Conservation (phyloP, 2,113 vertebrate species). For the Microtus ochrogaster region DNA sequence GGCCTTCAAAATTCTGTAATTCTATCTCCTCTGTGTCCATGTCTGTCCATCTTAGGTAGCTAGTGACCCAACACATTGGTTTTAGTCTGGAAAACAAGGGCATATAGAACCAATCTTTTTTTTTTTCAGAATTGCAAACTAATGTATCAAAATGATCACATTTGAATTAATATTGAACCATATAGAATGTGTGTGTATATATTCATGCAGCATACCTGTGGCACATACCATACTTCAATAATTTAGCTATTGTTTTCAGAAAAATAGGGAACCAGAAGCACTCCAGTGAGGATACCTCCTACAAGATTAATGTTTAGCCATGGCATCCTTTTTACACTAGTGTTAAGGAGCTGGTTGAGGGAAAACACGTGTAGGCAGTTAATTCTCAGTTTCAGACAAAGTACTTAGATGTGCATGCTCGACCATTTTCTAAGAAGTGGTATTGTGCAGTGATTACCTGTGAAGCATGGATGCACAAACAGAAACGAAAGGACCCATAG, state of each 20-base stretch:
- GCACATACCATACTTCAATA: background rate
- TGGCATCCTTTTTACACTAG: background rate
- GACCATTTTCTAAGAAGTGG: background rate
- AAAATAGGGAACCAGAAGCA: slow-evolving; percentile 1
- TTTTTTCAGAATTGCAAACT: background rate
- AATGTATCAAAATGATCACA: slow-evolving; percentile 9
- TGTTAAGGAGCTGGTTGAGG: background rate
- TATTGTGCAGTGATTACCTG: background rate
- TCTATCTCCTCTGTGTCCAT: background rate
- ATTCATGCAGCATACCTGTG: background rate
- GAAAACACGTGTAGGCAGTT: background rate
- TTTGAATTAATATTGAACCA: background rate
- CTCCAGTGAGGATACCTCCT: too few species aligned
- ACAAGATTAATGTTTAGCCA: background rate
- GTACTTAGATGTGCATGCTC: background rate
- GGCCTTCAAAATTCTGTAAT: slow-evolving; percentile 2
- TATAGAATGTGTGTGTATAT: background rate
- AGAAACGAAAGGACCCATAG: background rate
- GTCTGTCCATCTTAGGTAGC: slow-evolving; percentile 37
- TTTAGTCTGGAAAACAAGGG: slow-evolving; percentile 21
- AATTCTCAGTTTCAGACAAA: background rate
- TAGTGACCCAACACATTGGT: background rate
- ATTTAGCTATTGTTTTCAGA: background rate
- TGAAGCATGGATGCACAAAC: background rate
- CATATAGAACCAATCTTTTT: background rate